A percentile compares a stretch with the other conserved stretches of the same genome.
phyloP scores from a whole-genome alignment of 2,113 vertebrate species.

The Ophiodon elongatus region DNA sequence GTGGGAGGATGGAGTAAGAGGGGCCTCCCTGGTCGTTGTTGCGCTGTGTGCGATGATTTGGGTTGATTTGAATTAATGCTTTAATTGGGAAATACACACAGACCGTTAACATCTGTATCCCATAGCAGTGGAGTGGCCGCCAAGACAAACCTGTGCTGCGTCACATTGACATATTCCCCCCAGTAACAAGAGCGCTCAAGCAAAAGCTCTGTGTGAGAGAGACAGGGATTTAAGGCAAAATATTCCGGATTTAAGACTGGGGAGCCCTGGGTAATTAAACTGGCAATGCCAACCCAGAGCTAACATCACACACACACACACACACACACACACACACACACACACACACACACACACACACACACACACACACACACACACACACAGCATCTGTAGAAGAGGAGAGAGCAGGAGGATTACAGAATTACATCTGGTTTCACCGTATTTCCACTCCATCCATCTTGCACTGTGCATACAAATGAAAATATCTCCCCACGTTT shows the following conservation, averaged over 20 bases:
- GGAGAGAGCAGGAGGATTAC: conserved; percentile 24
- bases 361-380: not conserved
- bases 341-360: not conserved
- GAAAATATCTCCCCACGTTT: conserved; percentile 84
- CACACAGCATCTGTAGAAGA: conserved; percentile 40
- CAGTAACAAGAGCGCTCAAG: conserved; percentile 70
- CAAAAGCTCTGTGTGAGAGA: conserved; percentile 61
- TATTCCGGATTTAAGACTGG: conserved; percentile 11
- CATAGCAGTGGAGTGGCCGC: conserved; percentile 75
- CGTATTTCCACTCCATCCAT: conserved; percentile 76
- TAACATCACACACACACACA: conserved; percentile 32
- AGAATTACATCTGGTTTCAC: conserved; percentile 77
- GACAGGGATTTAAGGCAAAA: conserved; percentile 64
- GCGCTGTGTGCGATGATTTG: conserved; percentile 78
- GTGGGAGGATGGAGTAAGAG: conserved; percentile 49
- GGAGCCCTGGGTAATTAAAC: conserved; percentile 60
- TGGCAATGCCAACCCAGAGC: conserved; percentile 62
- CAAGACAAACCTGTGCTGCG: conserved; percentile 83
- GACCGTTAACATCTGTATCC: conserved; percentile 84
- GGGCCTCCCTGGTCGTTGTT: conserved; percentile 72
- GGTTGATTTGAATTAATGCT: conserved; percentile 88
- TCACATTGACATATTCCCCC: conserved; percentile 76
- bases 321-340: not conserved
- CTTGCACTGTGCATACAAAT: conserved; percentile 58
- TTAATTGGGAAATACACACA: conserved; percentile 86